phyloP scores from a whole-genome alignment of 2,113 vertebrate genomes.

The Blennius ocellaris region DNA sequence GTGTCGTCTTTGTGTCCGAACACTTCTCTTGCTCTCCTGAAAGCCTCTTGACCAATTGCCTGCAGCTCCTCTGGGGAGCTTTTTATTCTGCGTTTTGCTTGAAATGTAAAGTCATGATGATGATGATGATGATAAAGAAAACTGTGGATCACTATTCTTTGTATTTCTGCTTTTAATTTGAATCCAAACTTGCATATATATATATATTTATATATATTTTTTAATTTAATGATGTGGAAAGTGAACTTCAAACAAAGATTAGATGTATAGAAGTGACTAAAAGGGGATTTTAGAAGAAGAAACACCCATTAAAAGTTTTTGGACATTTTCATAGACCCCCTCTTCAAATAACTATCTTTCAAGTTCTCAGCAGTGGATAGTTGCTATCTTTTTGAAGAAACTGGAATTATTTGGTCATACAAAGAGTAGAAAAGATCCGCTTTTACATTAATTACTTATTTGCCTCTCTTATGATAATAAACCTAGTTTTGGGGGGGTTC shows the following conservation, averaged over 20 bases:
- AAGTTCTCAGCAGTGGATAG: not conserved
- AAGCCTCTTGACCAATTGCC: conserved; percentile 29
- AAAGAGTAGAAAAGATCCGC: not conserved
- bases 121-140: conserved; percentile 67
- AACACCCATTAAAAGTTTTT: too few species aligned
- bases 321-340: too few species aligned
- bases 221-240: not conserved
- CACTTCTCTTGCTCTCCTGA: conserved; percentile 6
- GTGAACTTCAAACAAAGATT: not conserved
- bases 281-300: not conserved
- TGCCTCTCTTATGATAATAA: too few species aligned
- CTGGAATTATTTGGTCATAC: not conserved
- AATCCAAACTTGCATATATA: not conserved
- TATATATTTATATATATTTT: too few species aligned
- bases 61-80: conserved; percentile 36
- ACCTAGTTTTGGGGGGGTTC: too few species aligned
- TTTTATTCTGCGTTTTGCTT: conserved; percentile 71
- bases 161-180: conserved; percentile 15
- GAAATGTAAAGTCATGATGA: conserved; percentile 58
- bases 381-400: not conserved
- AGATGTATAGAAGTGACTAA: not conserved
- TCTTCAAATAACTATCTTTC: not conserved
- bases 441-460: not conserved
- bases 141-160: conserved; percentile 49
- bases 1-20: conserved; percentile 18